phyloP scores from a whole-genome alignment of 2,888 invertebrate genomes.

The Aporophyla nigra region DNA sequence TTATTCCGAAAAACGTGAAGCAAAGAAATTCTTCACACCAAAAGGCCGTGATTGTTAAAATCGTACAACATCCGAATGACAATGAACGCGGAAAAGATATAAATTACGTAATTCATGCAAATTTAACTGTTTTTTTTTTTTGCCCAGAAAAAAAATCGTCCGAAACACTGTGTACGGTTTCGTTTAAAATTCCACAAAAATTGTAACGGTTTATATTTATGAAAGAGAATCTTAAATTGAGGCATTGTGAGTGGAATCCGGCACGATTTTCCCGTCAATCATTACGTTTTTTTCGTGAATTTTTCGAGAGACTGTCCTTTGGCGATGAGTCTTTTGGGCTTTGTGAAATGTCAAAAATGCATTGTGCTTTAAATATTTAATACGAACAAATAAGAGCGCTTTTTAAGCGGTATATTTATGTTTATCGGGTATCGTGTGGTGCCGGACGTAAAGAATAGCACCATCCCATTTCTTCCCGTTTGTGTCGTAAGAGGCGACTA shows the following conservation, averaged over 20 bases:
- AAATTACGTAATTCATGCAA: slow-evolving; percentile 85
- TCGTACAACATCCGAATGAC: slow-evolving; percentile 68
- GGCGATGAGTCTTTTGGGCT: slow-evolving; percentile 45
- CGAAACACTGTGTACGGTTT: slow-evolving; percentile 62
- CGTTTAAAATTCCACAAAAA: slow-evolving; percentile 79
- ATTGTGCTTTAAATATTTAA: slow-evolving; percentile 33
- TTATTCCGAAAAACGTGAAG: slow-evolving; percentile 32
- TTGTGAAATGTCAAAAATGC: slow-evolving; percentile 49
- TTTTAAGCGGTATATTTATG: slow-evolving; percentile 9
- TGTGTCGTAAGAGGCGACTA: too few species aligned
- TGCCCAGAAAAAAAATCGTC: slow-evolving; percentile 61
- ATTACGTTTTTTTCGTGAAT: slow-evolving; percentile 58
- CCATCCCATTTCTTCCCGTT: too few species aligned
- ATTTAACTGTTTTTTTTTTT: slow-evolving; percentile 76
- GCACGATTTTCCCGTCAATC: slow-evolving; percentile 68
- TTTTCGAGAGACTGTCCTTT: slow-evolving; percentile 58
- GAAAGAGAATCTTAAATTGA: slow-evolving; percentile 76
- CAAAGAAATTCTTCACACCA: slow-evolving; percentile 48
- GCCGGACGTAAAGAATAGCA: too few species aligned
- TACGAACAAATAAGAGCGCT: slow-evolving; percentile 7
- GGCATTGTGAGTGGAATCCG: slow-evolving; percentile 74
- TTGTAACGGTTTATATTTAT: slow-evolving; percentile 74
- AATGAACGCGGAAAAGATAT: slow-evolving; percentile 72
- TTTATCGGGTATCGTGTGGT: too few species aligned
- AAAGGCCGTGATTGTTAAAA: slow-evolving; percentile 62